phyloP scores from a whole-genome alignment of 2,797 vertebrate species.

The Trematomus bernacchii region DNA sequence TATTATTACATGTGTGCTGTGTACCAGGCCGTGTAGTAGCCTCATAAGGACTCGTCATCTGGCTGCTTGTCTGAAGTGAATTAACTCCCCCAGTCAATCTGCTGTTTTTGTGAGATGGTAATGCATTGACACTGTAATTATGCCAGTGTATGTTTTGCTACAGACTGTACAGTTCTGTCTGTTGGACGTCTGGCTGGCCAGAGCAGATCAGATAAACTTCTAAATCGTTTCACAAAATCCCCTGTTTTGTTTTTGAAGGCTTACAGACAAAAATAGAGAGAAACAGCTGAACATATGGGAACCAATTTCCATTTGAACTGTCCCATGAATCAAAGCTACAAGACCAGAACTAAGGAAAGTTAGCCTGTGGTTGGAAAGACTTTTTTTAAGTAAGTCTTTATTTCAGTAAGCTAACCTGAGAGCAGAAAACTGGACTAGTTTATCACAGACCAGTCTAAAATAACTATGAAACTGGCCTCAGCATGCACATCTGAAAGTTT shows the following conservation, averaged over 20 bases:
- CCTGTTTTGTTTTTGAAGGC: constrained; percentile 5
- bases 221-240: constrained; percentile 13
- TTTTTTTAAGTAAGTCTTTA: background rate
- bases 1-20: constrained; percentile 22
- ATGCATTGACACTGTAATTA: constrained; percentile 23
- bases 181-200: constrained; percentile 4
- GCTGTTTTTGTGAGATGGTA: constrained; percentile 38
- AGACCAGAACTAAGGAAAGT: background rate
- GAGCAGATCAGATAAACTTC: constrained; percentile 25
- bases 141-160: constrained; percentile 30
- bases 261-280: background rate
- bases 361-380: background rate
- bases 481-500: background rate
- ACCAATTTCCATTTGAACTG: background rate
- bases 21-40: constrained; percentile 38
- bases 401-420: background rate
- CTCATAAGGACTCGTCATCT: constrained; percentile 30
- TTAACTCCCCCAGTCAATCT: constrained; percentile 45
- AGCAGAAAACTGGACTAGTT: background rate
- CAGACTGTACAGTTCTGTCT: constrained; percentile 19
- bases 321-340: background rate
- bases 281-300: constrained; percentile 1
- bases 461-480: background rate
- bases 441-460: background rate
- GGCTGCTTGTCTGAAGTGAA: constrained; percentile 29